These are phyloP conservation scores for Bombus pascuorum DNA, from an alignment of 1,140 invertebrate species.

Conservation along the genomic window DNA sequence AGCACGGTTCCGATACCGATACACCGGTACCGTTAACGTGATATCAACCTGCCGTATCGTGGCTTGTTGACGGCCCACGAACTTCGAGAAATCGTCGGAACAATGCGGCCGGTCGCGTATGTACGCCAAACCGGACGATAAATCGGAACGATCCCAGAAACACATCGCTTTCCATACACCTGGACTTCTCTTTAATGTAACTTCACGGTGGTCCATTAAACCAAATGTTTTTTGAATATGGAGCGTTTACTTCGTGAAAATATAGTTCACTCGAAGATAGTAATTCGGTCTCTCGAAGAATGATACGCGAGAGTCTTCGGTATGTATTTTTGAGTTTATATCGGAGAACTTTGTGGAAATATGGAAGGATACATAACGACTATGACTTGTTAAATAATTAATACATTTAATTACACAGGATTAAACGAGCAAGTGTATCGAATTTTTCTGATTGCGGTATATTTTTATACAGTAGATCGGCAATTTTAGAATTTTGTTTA, in stretches of 20 bases:
- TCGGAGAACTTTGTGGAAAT: too few species aligned
- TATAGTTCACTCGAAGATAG: not conserved
- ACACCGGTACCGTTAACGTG: conserved; percentile 59
- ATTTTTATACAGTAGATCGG: too few species aligned
- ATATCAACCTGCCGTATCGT: conserved; percentile 56
- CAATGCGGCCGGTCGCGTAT: conserved; percentile 26
- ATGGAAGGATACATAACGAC: too few species aligned
- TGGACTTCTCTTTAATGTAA: conserved; percentile 9
- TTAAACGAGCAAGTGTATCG: too few species aligned
- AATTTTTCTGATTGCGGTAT: too few species aligned
- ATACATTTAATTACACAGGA: too few species aligned
- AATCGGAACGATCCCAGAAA: conserved; percentile 9
- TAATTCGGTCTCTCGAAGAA: not conserved
- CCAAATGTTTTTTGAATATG: not conserved
- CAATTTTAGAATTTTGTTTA: not conserved
- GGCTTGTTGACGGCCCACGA: conserved; percentile 39
- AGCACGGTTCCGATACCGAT: conserved; percentile 41
- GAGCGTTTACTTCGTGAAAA: not conserved
- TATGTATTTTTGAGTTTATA: too few species aligned
- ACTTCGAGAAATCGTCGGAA: conserved; percentile 17
- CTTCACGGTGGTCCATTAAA: not conserved
- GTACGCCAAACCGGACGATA: not conserved
- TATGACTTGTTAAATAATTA: too few species aligned
- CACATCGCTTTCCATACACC: not conserved
- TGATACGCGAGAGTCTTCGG: not conserved